Evolutionary conservation across 2,113 vertebrate species (phyloP), one percentile per base, ranked within the genome.

Genomic region (Phaethornis superciliosus): DNA sequence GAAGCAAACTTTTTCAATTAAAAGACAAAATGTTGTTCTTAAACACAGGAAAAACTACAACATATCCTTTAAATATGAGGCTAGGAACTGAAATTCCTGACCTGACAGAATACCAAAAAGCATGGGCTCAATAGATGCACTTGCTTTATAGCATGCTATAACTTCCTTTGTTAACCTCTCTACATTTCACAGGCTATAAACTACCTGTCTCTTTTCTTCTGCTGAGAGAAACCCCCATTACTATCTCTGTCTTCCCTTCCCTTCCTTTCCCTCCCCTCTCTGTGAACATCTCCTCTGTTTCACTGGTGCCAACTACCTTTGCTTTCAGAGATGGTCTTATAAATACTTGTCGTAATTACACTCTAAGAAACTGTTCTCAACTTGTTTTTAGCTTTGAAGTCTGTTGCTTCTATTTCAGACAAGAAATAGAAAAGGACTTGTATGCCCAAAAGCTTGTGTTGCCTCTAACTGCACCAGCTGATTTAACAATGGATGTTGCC

Each of bases 331-430:
- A 83, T 92, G 82, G 49, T 91, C 93, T 95, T 96, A 96, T 94
- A 96, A 96, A 95, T 96, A 95, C 94, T 93, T 2, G 3, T 94
- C 93, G 96, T 96, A 96, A 96, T 96, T 96, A 85, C 94, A 78
- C 90, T 94, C 88, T 77, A 83, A 95, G 92, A 94, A 96, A 96
- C 92, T 96, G 96, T 96, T 96, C 90, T 91, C 94, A 81, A 52
- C 80, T 96, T 33, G 92, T 95, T 95, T 96, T 96, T 96, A 96
- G 96, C 94, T 96, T 96, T 95, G 79, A 96, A 96, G 95, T 95
- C 95, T 96, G 94, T 93, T 96, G 94, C 71, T 95, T 96, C 94
- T 96, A 93, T 96, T 96, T 96, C 95, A 96, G 90, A 95, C 82
- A 77, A 95, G 80, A 94, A 90, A 93, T 89, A 80, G 79, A 90